Conservation (phyloP, 2,888 invertebrate species). For the Rotaria macrura region DNA sequence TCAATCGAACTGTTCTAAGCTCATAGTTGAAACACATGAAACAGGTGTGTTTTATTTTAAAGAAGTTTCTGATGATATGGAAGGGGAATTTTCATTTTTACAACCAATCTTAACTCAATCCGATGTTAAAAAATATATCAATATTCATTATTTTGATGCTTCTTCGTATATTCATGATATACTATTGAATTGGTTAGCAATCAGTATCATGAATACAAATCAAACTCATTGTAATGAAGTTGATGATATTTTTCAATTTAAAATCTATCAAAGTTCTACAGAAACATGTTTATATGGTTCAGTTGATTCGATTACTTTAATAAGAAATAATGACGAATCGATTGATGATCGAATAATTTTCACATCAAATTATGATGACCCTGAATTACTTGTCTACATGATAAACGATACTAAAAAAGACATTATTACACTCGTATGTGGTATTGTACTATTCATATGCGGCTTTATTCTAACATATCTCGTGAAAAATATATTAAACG, state of each 20-base stretch:
- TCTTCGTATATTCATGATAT: slow-evolving; percentile 14
- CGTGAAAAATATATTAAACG: not conserved
- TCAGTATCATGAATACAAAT: not conserved
- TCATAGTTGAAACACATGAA: not conserved
- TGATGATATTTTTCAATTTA: not conserved
- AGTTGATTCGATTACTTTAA: not conserved
- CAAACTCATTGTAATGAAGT: not conserved
- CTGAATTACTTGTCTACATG: not conserved
- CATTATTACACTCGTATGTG: not conserved
- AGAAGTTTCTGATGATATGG: not conserved
- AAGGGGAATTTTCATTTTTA: not conserved
- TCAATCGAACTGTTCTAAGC: not conserved
- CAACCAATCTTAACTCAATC: not conserved
- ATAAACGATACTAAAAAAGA: not conserved
- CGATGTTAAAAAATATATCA: not conserved
- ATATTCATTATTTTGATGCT: not conserved
- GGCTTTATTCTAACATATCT: not conserved
- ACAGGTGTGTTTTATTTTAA: not conserved
- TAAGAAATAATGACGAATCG: not conserved
- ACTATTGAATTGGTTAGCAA: not conserved
- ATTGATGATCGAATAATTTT: not conserved
- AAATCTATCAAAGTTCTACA: not conserved
- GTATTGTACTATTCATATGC: not conserved
- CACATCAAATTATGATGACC: not conserved
- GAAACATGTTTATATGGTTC: not conserved